Evolutionary conservation across 2,888 invertebrate species (phyloP).

Genomic region (Caradrina clavipalpis): DNA sequence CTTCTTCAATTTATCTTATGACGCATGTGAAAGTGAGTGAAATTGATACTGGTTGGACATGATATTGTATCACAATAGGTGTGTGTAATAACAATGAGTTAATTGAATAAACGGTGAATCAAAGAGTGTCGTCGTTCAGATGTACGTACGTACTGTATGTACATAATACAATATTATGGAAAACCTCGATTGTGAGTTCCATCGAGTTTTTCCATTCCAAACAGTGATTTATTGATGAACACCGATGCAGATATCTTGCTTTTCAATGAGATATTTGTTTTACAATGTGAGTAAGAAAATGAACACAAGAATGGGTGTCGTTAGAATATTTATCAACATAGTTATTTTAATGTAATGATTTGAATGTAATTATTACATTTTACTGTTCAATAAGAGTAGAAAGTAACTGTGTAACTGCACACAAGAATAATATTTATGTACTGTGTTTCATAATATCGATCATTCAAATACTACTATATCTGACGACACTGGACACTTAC

Average conservation of each 20-base stretch:
- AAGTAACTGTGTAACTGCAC: too few species aligned
- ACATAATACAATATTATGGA: too few species aligned
- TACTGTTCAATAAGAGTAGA: too few species aligned
- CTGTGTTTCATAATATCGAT: too few species aligned
- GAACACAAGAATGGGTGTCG: not conserved
- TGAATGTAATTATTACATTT: too few species aligned
- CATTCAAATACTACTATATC: too few species aligned
- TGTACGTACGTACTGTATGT: not conserved
- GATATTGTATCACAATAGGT: constrained; percentile 51
- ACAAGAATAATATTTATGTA: too few species aligned
- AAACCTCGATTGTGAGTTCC: too few species aligned
- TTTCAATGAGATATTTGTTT: not conserved
- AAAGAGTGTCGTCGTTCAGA: constrained; percentile 36
- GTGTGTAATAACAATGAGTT: constrained; percentile 46
- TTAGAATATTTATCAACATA: not conserved
- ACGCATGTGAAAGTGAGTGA: constrained; percentile 48
- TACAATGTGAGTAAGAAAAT: not conserved
- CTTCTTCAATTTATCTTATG: constrained; percentile 23
- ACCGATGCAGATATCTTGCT: constrained; percentile 1
- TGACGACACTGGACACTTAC: too few species aligned
- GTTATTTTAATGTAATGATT: too few species aligned
- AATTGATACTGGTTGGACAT: constrained; percentile 49
- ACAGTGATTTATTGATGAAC: constrained; percentile 12
- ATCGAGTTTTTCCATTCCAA: too few species aligned
- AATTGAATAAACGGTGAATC: constrained; percentile 54